Base-by-base conservation (phyloP, 2,113 vertebrate genomes). In the Hippocampus abdominalis region DNA sequence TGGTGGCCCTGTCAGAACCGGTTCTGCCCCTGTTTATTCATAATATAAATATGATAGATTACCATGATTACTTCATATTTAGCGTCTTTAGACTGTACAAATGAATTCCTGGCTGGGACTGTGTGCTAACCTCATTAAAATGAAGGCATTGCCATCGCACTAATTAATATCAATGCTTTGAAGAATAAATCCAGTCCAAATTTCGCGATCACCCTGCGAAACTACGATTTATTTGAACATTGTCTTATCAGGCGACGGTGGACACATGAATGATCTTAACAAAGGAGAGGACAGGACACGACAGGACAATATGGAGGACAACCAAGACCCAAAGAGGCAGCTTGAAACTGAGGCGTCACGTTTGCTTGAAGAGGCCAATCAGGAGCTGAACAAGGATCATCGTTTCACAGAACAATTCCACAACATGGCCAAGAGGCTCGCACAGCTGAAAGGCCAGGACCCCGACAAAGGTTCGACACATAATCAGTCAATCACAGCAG, bases 231-330 rank as follows among this genome's bases (percentile, higher is more conserved):
- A 36, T 36, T 36, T 36, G 5, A 36, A 32, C 2, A 59, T 32
- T 32, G 27, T 60, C 7, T 32, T 8, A 16, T 54, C 78, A 93
- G 93, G 74, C 66, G 69, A 74, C 69, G 77, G 87, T 67, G 86
- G 86, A 15, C 76, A 40, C 4, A 84, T 94, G 89, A 98, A 98
- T 60, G 92, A 98, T 88, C 93, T 98, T 46, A 96, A 90, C 88
- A 94, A 81, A 61, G 85, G 75, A 49, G 78, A 82, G 83, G 86
- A 74, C 48, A 75, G 27, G 6, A 48, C 74, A 68, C 63, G 82
- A 64, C 82, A 90, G 71, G 86, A 87, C 66, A 93, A 91, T 79
- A 77, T 93, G 75, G 84, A 94, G 62, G 81, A 90, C 23, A 85
- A 87, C 51, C 84, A 87, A 39, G 75, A 85, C n/a, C 70, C 63